Percentiles rank a stretch among this genome's conserved stretches.
Evolutionary conservation across 2,113 vertebrate genomes (phyloP).

Genomic region (Vulpes vulpes): DNA sequence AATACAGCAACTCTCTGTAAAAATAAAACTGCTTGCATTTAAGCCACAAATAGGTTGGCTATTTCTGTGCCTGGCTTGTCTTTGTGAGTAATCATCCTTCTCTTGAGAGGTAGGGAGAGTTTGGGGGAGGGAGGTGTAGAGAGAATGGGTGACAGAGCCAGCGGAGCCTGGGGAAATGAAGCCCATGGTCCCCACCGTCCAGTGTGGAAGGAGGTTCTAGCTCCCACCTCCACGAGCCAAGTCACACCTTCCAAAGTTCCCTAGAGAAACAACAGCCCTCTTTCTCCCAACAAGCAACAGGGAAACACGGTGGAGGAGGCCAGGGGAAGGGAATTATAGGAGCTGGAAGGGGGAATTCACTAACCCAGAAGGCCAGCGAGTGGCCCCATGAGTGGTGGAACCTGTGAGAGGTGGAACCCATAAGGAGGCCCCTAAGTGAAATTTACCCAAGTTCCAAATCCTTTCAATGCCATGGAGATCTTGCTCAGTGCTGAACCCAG

Average conservation of each 20-base stretch:
- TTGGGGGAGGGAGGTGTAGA: neutral
- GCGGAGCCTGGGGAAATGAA: neutral
- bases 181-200: neutral
- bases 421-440: neutral
- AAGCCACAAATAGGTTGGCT: constrained; percentile 80
- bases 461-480: neutral
- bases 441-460: neutral
- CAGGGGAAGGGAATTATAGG: too few species aligned
- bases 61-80: constrained; percentile 73
- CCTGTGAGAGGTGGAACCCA: neutral
- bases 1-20: constrained; percentile 68
- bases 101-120: constrained; percentile 45
- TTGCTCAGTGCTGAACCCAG: neutral
- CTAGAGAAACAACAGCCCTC: neutral
- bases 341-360: neutral
- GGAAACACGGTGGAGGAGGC: neutral
- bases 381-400: neutral
- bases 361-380: neutral
- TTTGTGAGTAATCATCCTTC: constrained; percentile 62
- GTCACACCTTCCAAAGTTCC: neutral
- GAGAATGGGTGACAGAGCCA: neutral
- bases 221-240: neutral
- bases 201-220: neutral
- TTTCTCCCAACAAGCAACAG: neutral
- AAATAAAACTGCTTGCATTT: constrained; percentile 78